A percentile compares a stretch with the other conserved stretches of the same genome.
Evolutionary conservation across 2,888 invertebrate species (phyloP).

Genomic region (Cyclophora albipunctata): DNA sequence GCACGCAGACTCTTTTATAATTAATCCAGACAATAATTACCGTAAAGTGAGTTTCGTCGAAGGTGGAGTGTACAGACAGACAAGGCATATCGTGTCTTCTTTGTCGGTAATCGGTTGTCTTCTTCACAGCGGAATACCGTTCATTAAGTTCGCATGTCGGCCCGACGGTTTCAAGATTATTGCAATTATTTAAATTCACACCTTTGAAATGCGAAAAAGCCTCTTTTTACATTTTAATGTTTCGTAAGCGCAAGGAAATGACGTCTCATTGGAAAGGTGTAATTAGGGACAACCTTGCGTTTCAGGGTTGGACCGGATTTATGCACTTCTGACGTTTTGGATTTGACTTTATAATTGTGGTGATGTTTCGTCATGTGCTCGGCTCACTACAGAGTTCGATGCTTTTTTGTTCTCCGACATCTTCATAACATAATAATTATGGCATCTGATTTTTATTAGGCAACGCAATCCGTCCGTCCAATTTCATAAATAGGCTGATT

Average conservation of each 20-base stretch:
- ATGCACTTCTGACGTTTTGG: conserved; percentile 51
- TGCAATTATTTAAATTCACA: conserved; percentile 76
- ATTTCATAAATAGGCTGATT: background rate
- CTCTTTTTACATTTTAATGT: conserved; percentile 69
- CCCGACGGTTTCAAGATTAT: conserved; percentile 55
- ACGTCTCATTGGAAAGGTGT: conserved; percentile 74
- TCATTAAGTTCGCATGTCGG: conserved; percentile 57
- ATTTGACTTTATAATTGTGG: conserved; percentile 54
- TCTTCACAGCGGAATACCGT: conserved; percentile 41
- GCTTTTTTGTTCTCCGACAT: no score
- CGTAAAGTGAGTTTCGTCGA: conserved; percentile 18
- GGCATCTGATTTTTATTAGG: background rate
- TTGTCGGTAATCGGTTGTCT: conserved; percentile 45
- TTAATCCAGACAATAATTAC: conserved; percentile 23
- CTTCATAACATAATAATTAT: no score
- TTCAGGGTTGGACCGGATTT: conserved; percentile 55
- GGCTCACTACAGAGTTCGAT: conserved; percentile 1
- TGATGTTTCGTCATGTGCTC: conserved; percentile 50
- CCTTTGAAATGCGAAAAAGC: conserved; percentile 68
- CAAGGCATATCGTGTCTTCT: conserved; percentile 24
- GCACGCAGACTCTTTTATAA: conserved; percentile 20
- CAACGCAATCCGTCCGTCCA: background rate
- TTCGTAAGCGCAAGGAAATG: conserved; percentile 71
- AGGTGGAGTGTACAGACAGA: conserved; percentile 19
- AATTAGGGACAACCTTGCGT: conserved; percentile 69